Evolutionary conservation across 2,797 vertebrate species (phyloP), one percentile per base, ranked within the genome.

Genomic region (Sorex maritimensis): DNA sequence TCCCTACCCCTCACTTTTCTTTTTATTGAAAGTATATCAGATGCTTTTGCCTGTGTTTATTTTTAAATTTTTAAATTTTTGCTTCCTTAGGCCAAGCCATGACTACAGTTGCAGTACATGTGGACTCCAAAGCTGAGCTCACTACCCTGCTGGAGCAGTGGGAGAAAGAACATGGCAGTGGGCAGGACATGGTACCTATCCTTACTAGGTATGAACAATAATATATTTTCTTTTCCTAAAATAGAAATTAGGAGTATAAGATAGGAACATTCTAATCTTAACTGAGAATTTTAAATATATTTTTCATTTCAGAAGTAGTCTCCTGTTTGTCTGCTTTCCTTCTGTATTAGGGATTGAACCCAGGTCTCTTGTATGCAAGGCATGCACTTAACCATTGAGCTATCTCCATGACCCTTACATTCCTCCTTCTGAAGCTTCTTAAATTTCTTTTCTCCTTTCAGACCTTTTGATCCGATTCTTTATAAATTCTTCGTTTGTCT

Each of bases 61-160:
- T 74, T 81, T 55, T 55, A 14, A 44, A 2, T 61, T 93, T 77
- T 93, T 13, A 14, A 44, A 2, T 61, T 93, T 77, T 93, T 13
- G 65, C 26, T 96, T 90, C 75, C 80, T 95, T 96, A 98, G 98
- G 97, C 95, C 96, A 96, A 98, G 98, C 96, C 98, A 98, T 98
- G 98, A 98, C 97, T 97, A 98, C 98, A 95, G 97, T 97, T 95
- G 98, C 97, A 91, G 98, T 98, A 58, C 98, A 98, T 97, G 99
- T 99, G 97, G 99, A 99, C 98, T 99, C 99, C 81, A 99, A 99
- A 98, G 99, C 99, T 96, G 99, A 99, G 98, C 99, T 99, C 96
- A 99, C 99, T 91, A 96, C 99, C 97, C 97, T 99, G 96, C 98
- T 99, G 97, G 99, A 99, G 97, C 99, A 99, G 95, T 99, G 99